Base-by-base conservation (phyloP, 2,888 invertebrate genomes). In the Acanthosoma haemorrhoidale region DNA sequence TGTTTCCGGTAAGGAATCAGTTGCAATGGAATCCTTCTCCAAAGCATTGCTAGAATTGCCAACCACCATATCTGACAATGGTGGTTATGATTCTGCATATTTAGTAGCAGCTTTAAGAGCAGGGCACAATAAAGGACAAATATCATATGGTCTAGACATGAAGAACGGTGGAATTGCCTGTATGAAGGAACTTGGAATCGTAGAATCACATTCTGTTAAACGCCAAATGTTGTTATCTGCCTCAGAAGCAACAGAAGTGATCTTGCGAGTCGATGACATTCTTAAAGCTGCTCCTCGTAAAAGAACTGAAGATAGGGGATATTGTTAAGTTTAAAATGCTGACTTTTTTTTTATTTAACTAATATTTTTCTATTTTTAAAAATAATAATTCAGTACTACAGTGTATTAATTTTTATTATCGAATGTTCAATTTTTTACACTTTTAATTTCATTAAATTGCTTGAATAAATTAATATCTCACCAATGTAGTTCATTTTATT, bases 171-270 rank as follows among this genome's bases (percentile, higher is more conserved):
- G 85, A 77, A 83, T 96, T 9, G 95, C 88, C 4, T 94, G 96
- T 82, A 96, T 99, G 91, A 88, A 88, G 76, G 84, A 85, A 60
- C 82, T 96, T 72, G 98, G 97, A 58, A 90, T 99, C 76, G 95
- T 96, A 0, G 99, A 99, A 82, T 96, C 98, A 0, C 96, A 90
- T 83, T 93, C 92, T 32, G 98, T 99, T 6, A 99, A 99, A 81
- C 86, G 94, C 34, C 97, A 98, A 81, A 96, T 99, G 61, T 82
- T 99, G 68, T 79, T 95, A 72, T 95, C 96, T 6, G 99, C 97
- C 0, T 83, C 94, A 0, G 99, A 99, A 81, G 98, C 98, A 0
- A 97, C 98, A 0, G 98, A 99, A 83, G 96, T 99, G 93, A 98
- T 99, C 77, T 84, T 99, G 18, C 88, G 99, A 69, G 99, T 99